Base-by-base conservation (phyloP, 2,888 invertebrate species). In the Odiellus spinosus region DNA sequence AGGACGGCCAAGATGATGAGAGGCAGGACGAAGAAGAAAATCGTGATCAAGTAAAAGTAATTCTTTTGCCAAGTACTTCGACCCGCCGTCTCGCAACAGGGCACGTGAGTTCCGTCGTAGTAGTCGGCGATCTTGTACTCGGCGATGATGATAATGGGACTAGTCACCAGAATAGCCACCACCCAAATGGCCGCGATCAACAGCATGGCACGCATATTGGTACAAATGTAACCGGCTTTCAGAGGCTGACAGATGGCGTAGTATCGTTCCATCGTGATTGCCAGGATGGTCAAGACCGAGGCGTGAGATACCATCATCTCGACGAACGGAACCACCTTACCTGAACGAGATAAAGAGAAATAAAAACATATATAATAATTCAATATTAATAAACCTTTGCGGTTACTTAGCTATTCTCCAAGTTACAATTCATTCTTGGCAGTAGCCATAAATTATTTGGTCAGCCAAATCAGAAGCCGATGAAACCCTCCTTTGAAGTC, bases 181-280 rank as follows among this genome's bases (percentile, higher is more conserved):
- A 63, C 48, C 68, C 68, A 68, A 18, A 67, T 55, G 3, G 54
- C 55, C 3, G 58, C 48, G 46, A 67, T 64, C 40, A 65, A 59
- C 12, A 60, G 56, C 4, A 63, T 49, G 3, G 66, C 64, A 19
- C 64, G 51, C 19, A 60, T 58, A 33, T 60, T 60, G 12, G 64
- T 65, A 53, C 66, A 64, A 38, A 63, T 62, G 53, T 66, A 64
- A 42, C 61, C 63, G 6, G 86, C 88, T 59, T 83, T 77, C 45
- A 91, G 70, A 0, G 90, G 90, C 63, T 86, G 82, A 66, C 90
- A 90, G 63, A 91, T 90, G 53, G 90, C 91, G 67, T 81, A 81
- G 69, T 82, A 84, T 49, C 82, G 74, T 67, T 91, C 90, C 65
- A 90, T 85, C 62, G 86, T 86, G 66, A 91, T 91, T 48, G 88